phyloP scores from a whole-genome alignment of 2,888 invertebrate genomes.

The Junonia oenone region DNA sequence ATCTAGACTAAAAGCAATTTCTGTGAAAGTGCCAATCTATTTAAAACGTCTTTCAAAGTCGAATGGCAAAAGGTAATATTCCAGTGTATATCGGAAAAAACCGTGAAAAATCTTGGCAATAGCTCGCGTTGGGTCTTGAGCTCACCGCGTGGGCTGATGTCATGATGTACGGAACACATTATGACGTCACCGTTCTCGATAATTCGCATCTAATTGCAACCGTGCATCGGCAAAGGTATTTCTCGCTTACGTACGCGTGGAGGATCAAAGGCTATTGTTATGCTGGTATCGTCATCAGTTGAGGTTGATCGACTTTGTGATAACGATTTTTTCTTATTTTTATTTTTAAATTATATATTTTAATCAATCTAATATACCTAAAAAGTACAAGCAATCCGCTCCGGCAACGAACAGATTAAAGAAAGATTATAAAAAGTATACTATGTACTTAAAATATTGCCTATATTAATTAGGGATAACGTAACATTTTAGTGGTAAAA shows the following conservation, averaged over 20 bases:
- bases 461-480: no score
- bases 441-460: no score
- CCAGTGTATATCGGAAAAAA: neutral
- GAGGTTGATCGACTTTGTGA: neutral
- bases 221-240: slow-evolving; percentile 1
- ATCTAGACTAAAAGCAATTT: neutral
- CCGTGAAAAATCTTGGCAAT: slow-evolving; percentile 6
- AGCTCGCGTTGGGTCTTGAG: slow-evolving; percentile 6
- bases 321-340: no score
- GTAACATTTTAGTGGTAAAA: no score
- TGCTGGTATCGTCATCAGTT: neutral
- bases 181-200: slow-evolving; percentile 13
- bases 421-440: no score
- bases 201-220: slow-evolving; percentile 13
- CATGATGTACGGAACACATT: neutral
- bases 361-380: no score
- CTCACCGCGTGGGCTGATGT: slow-evolving; percentile 20
- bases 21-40: neutral
- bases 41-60: neutral
- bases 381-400: no score
- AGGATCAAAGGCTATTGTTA: neutral
- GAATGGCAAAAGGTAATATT: neutral
- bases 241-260: neutral
- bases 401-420: no score
- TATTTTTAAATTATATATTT: no score